These are phyloP conservation scores for Talpa occidentalis DNA, from an alignment of 2,113 vertebrate genomes.

Conservation along the genomic window DNA sequence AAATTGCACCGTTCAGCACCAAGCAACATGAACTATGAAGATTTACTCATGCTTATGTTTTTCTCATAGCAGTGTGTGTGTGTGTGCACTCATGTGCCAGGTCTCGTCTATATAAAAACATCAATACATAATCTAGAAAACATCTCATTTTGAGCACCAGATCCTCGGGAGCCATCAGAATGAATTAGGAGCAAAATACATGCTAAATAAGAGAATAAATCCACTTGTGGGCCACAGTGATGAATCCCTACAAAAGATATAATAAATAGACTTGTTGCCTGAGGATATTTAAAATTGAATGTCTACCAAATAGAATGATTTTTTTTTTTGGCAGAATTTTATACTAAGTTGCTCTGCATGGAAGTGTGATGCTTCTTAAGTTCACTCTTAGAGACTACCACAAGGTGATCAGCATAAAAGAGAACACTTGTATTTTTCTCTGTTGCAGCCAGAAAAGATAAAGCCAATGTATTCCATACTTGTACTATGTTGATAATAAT, in stretches of 20 bases:
- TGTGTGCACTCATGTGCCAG: not conserved
- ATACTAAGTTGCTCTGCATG: not conserved
- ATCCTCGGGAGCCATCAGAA: conserved; percentile 8
- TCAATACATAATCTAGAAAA: conserved; percentile 31
- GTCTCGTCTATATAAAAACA: conserved; percentile 45
- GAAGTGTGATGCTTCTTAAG: conserved; percentile 1
- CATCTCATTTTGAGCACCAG: conserved; percentile 27
- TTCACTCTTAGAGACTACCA: not conserved
- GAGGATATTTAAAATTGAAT: conserved; percentile 41
- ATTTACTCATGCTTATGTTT: not conserved
- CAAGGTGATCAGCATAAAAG: not conserved
- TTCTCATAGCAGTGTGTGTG: not conserved
- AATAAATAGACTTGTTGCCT: conserved; percentile 38
- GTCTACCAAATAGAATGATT: not conserved
- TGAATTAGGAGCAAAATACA: conserved; percentile 47
- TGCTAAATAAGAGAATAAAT: conserved; percentile 46
- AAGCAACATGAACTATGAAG: conserved; percentile 9
- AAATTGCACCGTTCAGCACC: not conserved
- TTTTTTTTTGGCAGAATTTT: conserved; percentile 50
- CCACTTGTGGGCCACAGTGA: not conserved
- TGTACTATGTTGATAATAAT: not conserved
- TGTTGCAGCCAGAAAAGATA: not conserved
- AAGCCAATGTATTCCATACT: not conserved
- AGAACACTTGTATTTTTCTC: not conserved
- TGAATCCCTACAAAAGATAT: not conserved